Conservation (phyloP, 37 sponge, comb jelly and placozoan species). For the Lycopodina hypogea region DNA sequence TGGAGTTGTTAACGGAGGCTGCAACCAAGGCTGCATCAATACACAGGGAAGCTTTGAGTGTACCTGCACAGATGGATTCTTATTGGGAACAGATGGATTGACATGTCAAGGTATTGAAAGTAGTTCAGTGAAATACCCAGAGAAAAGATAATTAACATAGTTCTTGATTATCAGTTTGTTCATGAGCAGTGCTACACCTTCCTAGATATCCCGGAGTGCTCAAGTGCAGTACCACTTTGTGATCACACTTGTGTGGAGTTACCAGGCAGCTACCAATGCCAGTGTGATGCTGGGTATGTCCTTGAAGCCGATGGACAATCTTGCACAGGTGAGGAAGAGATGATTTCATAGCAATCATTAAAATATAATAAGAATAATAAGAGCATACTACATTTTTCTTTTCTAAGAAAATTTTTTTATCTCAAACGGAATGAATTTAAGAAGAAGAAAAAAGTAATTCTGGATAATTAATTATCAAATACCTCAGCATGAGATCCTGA, state of each 20-base stretch:
- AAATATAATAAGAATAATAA: background rate
- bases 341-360: background rate
- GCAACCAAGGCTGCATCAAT: slow-evolving; percentile 39
- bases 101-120: slow-evolving; percentile 5
- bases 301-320: background rate
- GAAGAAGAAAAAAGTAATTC: background rate
- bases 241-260: slow-evolving; percentile 26
- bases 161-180: too few species aligned
- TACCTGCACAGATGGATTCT: slow-evolving; percentile 10
- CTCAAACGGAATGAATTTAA: background rate
- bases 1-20: slow-evolving; percentile 17
- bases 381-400: background rate
- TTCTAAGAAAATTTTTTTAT: background rate
- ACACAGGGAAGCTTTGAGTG: slow-evolving; percentile 7
- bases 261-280: slow-evolving; percentile 27
- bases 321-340: background rate
- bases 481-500: too few species aligned
- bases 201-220: slow-evolving; percentile 1
- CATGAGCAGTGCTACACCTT: too few species aligned
- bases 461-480: too few species aligned
- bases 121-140: too few species aligned
- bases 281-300: slow-evolving; percentile 20
- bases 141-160: too few species aligned
- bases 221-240: slow-evolving; percentile 17
- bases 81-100: background rate